Evolutionary conservation across 2,113 vertebrate genomes (phyloP).

Genomic region (Drymodes brunneopygia): DNA sequence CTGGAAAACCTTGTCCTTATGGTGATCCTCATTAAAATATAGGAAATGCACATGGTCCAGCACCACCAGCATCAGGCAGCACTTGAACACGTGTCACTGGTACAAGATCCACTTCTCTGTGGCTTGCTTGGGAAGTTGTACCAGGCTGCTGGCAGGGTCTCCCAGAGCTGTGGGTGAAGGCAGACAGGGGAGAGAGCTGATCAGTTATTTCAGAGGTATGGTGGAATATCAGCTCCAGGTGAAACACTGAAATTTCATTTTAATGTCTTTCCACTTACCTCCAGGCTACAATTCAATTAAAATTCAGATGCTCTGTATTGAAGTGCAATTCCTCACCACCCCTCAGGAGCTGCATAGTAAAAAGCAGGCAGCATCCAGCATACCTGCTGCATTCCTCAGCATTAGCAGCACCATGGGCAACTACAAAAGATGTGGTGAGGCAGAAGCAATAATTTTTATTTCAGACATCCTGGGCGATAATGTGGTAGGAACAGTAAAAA

Average conservation of each 20-base stretch:
- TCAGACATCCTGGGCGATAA: background rate
- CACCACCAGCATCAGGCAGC: background rate
- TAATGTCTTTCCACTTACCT: conserved; percentile 46
- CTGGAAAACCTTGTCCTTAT: background rate
- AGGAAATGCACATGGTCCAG: background rate
- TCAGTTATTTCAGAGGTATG: conserved; percentile 17
- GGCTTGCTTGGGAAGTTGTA: background rate
- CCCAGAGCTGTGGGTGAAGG: background rate
- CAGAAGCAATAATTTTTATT: background rate
- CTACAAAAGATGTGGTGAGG: background rate
- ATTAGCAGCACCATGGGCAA: background rate
- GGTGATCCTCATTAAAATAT: background rate
- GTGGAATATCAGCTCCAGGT: background rate
- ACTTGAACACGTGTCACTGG: background rate
- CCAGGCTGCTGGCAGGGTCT: background rate
- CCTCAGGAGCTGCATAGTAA: background rate
- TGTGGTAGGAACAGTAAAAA: background rate
- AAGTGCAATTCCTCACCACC: background rate
- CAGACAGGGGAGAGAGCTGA: background rate
- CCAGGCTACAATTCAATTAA: conserved; percentile 45
- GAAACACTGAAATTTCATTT: conserved; percentile 31
- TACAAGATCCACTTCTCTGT: fast-evolving
- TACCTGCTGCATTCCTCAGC: background rate
- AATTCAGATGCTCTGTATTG: conserved; percentile 28
- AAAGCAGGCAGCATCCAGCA: background rate